A percentile compares a stretch with the other conserved stretches of the same genome.
phyloP scores from a whole-genome alignment of 2,797 vertebrate species.

The Pangasius macronema region DNA sequence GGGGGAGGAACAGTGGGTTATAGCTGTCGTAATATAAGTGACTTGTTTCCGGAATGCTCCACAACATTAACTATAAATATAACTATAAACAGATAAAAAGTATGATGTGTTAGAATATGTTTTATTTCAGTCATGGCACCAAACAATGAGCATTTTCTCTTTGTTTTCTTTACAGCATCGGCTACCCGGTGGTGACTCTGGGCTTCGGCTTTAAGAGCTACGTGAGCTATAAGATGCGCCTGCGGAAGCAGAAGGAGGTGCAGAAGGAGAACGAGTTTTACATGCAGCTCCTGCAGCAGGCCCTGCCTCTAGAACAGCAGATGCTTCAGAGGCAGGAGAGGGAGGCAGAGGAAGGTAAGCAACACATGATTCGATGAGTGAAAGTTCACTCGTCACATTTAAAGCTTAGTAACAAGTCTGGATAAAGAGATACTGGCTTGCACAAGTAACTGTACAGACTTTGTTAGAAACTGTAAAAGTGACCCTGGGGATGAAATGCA shows the following conservation, averaged over 20 bases:
- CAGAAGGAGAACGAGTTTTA: slow-evolving; percentile 99
- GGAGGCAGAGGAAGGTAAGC: slow-evolving; percentile 93
- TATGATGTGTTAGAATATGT: not conserved
- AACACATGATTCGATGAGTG: not conserved
- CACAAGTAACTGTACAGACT: not conserved
- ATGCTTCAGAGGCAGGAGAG: slow-evolving; percentile 95
- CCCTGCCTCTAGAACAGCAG: slow-evolving; percentile 93
- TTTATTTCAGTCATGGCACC: not conserved
- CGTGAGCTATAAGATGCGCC: slow-evolving; percentile 97
- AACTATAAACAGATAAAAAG: not conserved
- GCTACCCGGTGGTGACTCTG: slow-evolving; percentile 96
- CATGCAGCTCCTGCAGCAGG: slow-evolving; percentile 97
- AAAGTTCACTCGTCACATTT: not conserved
- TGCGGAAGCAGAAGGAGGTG: slow-evolving; percentile 96
- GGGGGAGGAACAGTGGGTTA: not conserved
- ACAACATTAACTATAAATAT: not conserved
- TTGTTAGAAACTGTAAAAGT: not conserved
- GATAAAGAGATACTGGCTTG: not conserved
- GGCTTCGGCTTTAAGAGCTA: slow-evolving; percentile 99
- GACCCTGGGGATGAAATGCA: not conserved
- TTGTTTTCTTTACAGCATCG: slow-evolving; percentile 78
- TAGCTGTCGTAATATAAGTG: not conserved
- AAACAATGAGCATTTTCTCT: not conserved
- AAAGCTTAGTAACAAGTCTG: not conserved
- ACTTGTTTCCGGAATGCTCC: not conserved